phyloP scores from a whole-genome alignment of 2,888 invertebrate species.

The Tiphia femorata region DNA sequence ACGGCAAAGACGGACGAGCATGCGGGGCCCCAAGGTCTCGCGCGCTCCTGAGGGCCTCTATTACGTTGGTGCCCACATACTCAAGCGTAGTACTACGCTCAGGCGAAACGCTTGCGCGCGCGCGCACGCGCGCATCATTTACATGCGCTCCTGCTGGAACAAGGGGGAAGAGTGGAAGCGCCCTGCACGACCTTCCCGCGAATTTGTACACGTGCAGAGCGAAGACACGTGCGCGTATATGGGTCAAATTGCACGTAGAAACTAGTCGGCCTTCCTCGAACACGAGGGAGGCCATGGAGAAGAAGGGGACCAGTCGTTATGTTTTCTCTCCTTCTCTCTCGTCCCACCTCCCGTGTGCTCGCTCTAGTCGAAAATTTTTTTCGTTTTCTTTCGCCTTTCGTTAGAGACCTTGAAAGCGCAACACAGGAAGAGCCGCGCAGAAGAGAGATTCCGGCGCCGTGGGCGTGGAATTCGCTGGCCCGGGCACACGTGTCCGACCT shows the following conservation, averaged over 20 bases:
- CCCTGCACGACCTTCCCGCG: slow-evolving; percentile 40
- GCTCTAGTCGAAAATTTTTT: not conserved
- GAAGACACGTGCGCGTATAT: slow-evolving; percentile 32
- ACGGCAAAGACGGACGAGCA: slow-evolving; percentile 18
- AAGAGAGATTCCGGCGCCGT: slow-evolving; percentile 4
- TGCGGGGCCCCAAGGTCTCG: slow-evolving; percentile 54
- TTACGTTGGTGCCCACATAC: slow-evolving; percentile 42
- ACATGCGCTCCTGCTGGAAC: slow-evolving; percentile 31
- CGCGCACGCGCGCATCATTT: slow-evolving; percentile 33
- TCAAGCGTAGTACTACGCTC: too few relatives aligned
- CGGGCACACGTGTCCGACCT: slow-evolving; percentile 51
- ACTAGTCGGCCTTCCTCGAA: slow-evolving; percentile 23
- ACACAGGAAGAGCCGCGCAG: slow-evolving; percentile 29
- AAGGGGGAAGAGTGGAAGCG: slow-evolving; percentile 31
- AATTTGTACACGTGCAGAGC: slow-evolving; percentile 40
- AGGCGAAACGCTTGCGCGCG: slow-evolving; percentile 16
- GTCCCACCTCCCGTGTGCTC: not conserved
- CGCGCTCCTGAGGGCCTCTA: slow-evolving; percentile 40
- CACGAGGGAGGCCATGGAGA: slow-evolving; percentile 2
- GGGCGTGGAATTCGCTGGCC: slow-evolving; percentile 26
- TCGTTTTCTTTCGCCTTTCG: slow-evolving; percentile 31
- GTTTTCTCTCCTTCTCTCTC: slow-evolving; percentile 2
- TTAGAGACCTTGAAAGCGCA: slow-evolving; percentile 45
- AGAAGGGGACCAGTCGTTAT: not conserved
- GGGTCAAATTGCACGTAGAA: slow-evolving; percentile 49